Conservation (phyloP, 2,888 invertebrate species). For the Netelia virgata region DNA sequence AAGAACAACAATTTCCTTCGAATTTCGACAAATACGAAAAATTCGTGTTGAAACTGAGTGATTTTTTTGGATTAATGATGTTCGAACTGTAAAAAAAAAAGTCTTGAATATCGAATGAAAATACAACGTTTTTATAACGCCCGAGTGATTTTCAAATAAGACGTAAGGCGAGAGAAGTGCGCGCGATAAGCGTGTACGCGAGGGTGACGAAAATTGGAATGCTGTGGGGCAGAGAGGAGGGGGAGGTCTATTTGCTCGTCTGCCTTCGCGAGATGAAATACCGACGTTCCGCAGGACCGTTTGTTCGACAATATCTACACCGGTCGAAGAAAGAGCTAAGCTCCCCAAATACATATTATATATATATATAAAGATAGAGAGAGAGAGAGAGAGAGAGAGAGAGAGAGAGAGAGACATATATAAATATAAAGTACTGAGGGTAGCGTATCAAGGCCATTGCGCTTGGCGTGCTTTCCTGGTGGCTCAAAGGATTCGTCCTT, state of each 20-base stretch:
- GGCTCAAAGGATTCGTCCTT: slow-evolving; percentile 59
- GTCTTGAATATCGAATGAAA: too few relatives aligned
- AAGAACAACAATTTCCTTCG: background rate
- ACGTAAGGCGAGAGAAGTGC: slow-evolving; percentile 6
- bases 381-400: background rate
- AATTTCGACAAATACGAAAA: too few relatives aligned
- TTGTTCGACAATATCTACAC: slow-evolving; percentile 44
- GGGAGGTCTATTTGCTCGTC: slow-evolving; percentile 25
- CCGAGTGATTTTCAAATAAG: too few relatives aligned
- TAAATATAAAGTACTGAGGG: slow-evolving; percentile 14
- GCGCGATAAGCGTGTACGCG: background rate
- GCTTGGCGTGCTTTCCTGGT: slow-evolving; percentile 36
- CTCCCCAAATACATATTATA: slow-evolving; percentile 50
- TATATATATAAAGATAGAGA: background rate
- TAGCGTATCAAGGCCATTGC: slow-evolving; percentile 50
- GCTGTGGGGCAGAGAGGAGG: background rate
- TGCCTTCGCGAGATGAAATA: slow-evolving; percentile 33
- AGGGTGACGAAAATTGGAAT: slow-evolving; percentile 44
- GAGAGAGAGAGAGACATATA: background rate
- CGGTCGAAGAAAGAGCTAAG: slow-evolving; percentile 31
- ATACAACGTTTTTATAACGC: too few relatives aligned
- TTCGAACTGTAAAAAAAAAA: too few relatives aligned
- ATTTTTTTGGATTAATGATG: too few relatives aligned
- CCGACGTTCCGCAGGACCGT: slow-evolving; percentile 44
- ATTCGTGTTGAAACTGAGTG: too few relatives aligned